Base-by-base conservation (phyloP, 2,888 invertebrate genomes). In the Neelides folsomi region DNA sequence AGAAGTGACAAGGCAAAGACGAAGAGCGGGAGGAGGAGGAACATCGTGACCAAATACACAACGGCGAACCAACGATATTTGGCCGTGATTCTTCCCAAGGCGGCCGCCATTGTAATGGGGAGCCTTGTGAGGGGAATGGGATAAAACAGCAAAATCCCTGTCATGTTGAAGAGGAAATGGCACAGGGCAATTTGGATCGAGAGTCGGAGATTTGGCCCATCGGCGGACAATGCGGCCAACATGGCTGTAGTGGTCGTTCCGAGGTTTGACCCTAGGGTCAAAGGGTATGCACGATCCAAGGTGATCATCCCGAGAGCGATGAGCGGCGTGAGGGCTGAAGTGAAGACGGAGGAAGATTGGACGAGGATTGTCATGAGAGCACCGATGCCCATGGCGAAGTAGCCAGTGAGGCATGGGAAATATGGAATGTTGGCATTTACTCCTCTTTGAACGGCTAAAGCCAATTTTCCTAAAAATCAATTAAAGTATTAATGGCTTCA, bases 321-420 rank as follows among this genome's bases (percentile, higher is more conserved):
- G 16, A 77, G 66, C 1, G 77, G 77, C 2, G 77, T 77, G 39
- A 77, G 66, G 1, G 76, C 72, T 1, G 77, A 77, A 0, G 77
- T 76, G 66, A 77, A 77, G 16, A 77, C 73, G 10, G 74, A 75
- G 54, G 73, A 73, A 39, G 75, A 75, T 69, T 78, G 77, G 1
- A 76, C 74, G 37, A 77, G 58, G 47, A 78, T 68, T 13, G 77
- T 78, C 61, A 77, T 66, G 1, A 71, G 66, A 1, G 73, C 71
- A 2, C 76, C 77, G 10, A 76, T 68, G 0, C 73, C 57, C 54
- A 77, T 73, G 27, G 76, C 75, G 4, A 74, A 54, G 64, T 76
- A 77, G 3, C 75, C 76, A 1, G 75, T 74, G 2, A 74, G 63
- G 60, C 69, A 71, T 3, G 72, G 72, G 12, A 68, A 66, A 52